These are phyloP conservation scores for Aphidius colemani DNA, from an alignment of 2,888 invertebrate species.

Conservation along the genomic window DNA sequence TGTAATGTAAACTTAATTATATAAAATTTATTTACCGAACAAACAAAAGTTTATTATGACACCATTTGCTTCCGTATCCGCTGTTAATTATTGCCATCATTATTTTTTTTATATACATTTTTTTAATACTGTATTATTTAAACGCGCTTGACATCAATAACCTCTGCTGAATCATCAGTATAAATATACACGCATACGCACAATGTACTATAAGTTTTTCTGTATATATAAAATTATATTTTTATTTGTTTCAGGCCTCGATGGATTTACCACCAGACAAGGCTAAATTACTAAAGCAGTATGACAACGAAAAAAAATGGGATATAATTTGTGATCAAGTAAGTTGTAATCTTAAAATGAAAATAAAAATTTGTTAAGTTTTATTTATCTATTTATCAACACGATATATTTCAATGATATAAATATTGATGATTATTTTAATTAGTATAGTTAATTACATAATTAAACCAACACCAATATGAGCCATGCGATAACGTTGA, in stretches of 20 bases:
- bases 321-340: conserved; percentile 99
- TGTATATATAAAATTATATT: background rate
- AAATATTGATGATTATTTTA: no score
- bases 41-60: conserved; percentile 14
- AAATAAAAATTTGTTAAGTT: no score
- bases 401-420: no score
- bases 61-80: conserved; percentile 19
- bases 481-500: conserved; percentile 2
- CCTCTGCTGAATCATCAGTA: conserved; percentile 6
- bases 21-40: no score
- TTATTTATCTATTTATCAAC: no score
- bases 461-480: conserved; percentile 14
- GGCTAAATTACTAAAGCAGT: conserved; percentile 91
- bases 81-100: conserved; percentile 10
- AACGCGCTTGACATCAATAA: background rate
- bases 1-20: no score
- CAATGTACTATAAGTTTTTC: background rate
- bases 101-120: background rate
- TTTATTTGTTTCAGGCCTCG: conserved; percentile 77
- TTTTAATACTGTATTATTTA: background rate
- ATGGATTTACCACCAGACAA: conserved; percentile 99
- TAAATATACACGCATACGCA: background rate
- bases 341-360: conserved; percentile 49
- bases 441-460: conserved; percentile 12
- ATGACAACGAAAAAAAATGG: conserved; percentile 99